phyloP scores from a whole-genome alignment of 2,888 invertebrate genomes.

The Eumerus sabulonum region DNA sequence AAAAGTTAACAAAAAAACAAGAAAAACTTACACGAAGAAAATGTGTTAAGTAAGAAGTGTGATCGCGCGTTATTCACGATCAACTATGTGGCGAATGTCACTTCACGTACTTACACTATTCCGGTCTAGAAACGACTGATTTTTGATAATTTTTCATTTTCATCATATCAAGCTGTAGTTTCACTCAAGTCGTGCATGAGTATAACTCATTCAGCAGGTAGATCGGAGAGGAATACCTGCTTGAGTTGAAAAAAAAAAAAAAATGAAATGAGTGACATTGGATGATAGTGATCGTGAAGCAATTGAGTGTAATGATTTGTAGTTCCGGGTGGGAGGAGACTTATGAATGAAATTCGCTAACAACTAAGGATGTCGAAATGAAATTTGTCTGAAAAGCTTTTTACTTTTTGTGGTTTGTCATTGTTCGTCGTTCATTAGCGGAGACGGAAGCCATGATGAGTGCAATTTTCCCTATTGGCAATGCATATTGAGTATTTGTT shows the following conservation, averaged over 20 bases:
- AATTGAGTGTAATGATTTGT: not conserved
- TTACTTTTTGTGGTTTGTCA: not conserved
- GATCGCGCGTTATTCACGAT: constrained; percentile 59
- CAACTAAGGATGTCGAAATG: not conserved
- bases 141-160: not conserved
- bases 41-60: constrained; percentile 21
- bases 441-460: constrained; percentile 15
- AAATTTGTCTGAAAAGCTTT: constrained; percentile 10
- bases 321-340: constrained; percentile 41
- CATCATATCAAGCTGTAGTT: not conserved
- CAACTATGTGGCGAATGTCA: constrained; percentile 14
- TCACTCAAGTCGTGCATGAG: constrained; percentile 24
- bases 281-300: constrained; percentile 24
- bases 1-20: not conserved
- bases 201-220: constrained; percentile 1
- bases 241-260: constrained; percentile 8
- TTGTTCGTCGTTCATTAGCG: not conserved
- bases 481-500: constrained; percentile 30
- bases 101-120: constrained; percentile 33
- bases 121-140: constrained; percentile 51
- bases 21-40: constrained; percentile 43
- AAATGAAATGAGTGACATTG: not conserved
- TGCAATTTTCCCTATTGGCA: constrained; percentile 23
- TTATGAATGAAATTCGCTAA: constrained; percentile 26
- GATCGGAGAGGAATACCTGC: constrained; percentile 36